Conservation (phyloP, 2,797 vertebrate genomes). For the Ateles fusciceps region DNA sequence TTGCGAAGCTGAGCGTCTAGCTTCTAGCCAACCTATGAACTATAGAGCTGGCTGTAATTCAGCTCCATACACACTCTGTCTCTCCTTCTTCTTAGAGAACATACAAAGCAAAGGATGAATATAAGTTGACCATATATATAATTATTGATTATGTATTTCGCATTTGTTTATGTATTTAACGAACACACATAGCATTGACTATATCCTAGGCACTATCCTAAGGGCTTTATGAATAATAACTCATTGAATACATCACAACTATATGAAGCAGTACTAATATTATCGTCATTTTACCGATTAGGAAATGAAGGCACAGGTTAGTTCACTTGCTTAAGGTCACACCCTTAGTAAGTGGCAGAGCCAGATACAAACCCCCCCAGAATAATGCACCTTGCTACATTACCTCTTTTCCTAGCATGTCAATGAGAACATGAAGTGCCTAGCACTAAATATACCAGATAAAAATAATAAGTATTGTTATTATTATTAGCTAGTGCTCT, state of each 20-base stretch:
- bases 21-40: neutral
- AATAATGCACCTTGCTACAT: neutral
- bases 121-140: neutral
- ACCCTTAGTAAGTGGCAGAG: neutral
- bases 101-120: neutral
- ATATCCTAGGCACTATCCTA: neutral
- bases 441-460: neutral
- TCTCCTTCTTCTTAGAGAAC: neutral
- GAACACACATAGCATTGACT: neutral
- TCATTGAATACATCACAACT: neutral
- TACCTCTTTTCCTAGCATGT: neutral
- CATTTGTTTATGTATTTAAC: neutral
- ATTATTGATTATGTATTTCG: conserved; percentile 34
- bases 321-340: neutral
- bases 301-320: neutral
- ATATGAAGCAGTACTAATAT: neutral
- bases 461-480: neutral
- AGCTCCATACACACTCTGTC: neutral
- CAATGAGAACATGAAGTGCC: neutral
- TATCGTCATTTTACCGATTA: conserved; percentile 12
- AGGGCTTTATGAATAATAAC: conserved; percentile 28
- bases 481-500: neutral
- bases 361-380: neutral
- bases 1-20: neutral
- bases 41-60: neutral